Percentiles rank a stretch among this genome's conserved stretches.
Conservation (phyloP, 2,113 vertebrate genomes). For the Vidua macroura region DNA sequence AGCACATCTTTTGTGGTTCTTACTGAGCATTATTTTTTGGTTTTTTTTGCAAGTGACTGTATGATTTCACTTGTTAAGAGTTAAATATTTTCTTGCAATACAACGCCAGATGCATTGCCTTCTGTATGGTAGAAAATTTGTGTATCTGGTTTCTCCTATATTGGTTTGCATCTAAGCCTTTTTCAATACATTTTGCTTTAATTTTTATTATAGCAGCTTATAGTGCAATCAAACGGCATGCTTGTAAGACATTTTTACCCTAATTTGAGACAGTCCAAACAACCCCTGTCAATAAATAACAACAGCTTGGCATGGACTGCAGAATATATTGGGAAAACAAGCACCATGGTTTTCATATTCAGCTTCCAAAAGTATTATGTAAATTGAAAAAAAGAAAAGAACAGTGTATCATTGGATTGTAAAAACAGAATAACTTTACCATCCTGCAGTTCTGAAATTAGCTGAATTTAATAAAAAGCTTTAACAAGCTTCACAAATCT, state of each 20-base stretch:
- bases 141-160: background rate
- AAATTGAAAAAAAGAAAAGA: background rate
- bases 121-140: background rate
- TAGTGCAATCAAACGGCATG: background rate
- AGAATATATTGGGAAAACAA: background rate
- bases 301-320: background rate
- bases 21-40: background rate
- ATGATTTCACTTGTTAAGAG: background rate
- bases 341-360: background rate
- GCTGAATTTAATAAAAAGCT: background rate
- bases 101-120: background rate
- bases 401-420: background rate
- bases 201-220: background rate
- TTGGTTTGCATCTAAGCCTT: background rate
- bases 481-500: background rate
- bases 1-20: background rate
- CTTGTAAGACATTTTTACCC: background rate
- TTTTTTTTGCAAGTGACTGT: background rate
- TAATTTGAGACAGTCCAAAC: background rate
- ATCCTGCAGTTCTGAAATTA: background rate
- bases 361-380: background rate
- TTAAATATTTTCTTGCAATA: background rate
- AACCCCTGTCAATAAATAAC: background rate
- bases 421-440: background rate
- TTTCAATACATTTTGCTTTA: background rate